Evolutionary conservation across 2,113 vertebrate genomes (phyloP).

Genomic region (Tupaia chinensis): DNA sequence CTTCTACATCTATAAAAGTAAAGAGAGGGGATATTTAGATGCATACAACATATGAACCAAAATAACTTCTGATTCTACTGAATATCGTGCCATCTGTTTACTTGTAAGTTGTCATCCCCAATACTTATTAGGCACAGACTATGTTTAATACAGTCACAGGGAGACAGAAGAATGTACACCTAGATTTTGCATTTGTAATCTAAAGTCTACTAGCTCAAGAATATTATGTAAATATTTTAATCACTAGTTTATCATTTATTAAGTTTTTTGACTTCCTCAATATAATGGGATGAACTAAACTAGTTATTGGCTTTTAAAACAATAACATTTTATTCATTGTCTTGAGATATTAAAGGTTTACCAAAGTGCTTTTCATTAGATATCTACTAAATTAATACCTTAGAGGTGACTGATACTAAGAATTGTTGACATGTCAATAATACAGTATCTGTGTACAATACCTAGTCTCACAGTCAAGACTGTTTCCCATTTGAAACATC

Average conservation of each 20-base stretch:
- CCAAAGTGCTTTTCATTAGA: background rate
- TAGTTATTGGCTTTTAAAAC: constrained; percentile 24
- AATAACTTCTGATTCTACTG: background rate
- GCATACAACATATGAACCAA: background rate
- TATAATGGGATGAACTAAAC: constrained; percentile 10
- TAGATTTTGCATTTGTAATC: background rate
- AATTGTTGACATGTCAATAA: background rate
- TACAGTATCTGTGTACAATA: background rate
- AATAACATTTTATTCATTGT: constrained; percentile 6
- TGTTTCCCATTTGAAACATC: background rate
- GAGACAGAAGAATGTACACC: background rate
- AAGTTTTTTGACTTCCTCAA: background rate
- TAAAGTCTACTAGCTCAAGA: background rate
- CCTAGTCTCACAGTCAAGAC: background rate
- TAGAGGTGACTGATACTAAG: background rate
- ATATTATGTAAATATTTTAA: background rate
- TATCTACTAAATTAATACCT: constrained; percentile 41
- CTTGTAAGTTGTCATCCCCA: background rate
- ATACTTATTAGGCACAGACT: background rate
- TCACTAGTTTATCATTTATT: background rate
- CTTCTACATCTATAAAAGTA: background rate
- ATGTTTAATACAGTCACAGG: background rate
- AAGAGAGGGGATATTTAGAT: background rate
- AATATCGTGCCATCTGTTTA: background rate
- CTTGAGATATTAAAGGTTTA: background rate